phyloP scores from a whole-genome alignment of 2,888 invertebrate genomes.

The Acrocyrtus sp. region DNA sequence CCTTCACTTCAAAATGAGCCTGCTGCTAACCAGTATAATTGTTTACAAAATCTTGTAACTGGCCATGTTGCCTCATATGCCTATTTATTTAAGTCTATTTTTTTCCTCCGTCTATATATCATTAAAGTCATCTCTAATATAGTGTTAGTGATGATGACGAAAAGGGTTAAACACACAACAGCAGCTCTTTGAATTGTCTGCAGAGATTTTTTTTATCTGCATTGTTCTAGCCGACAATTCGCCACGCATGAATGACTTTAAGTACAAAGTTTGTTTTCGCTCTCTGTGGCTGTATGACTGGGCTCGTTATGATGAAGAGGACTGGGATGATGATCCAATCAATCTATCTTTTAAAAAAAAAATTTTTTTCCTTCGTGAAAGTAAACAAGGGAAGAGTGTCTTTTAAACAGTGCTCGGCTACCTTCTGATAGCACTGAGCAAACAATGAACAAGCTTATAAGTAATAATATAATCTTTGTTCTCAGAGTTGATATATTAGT shows the following conservation, averaged over 20 bases:
- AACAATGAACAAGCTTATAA: conserved; percentile 27
- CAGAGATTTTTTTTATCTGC: too few species aligned
- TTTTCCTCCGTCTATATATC: background rate
- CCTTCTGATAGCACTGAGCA: conserved; percentile 22
- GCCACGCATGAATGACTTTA: conserved; percentile 33
- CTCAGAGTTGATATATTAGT: conserved; percentile 35
- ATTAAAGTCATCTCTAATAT: too few species aligned
- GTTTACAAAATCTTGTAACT: background rate
- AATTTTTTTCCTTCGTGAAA: conserved; percentile 1
- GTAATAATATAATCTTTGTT: conserved; percentile 1
- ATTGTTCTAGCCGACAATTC: conserved; percentile 36
- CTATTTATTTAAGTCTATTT: too few species aligned
- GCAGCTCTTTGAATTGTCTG: conserved; percentile 14
- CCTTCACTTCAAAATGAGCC: background rate
- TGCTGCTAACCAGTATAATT: background rate
- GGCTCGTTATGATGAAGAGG: conserved; percentile 7
- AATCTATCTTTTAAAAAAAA: conserved; percentile 13
- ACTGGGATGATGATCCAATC: conserved; percentile 10
- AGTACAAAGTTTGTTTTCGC: background rate
- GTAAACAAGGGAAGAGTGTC: conserved; percentile 34
- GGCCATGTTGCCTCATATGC: too few species aligned
- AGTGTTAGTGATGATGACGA: conserved; percentile 18
- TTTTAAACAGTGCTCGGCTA: conserved; percentile 6
- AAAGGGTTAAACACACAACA: conserved; percentile 47
- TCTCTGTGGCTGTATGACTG: background rate